Base-by-base conservation (phyloP, 2,113 vertebrate genomes). In the Prionailurus bengalensis region DNA sequence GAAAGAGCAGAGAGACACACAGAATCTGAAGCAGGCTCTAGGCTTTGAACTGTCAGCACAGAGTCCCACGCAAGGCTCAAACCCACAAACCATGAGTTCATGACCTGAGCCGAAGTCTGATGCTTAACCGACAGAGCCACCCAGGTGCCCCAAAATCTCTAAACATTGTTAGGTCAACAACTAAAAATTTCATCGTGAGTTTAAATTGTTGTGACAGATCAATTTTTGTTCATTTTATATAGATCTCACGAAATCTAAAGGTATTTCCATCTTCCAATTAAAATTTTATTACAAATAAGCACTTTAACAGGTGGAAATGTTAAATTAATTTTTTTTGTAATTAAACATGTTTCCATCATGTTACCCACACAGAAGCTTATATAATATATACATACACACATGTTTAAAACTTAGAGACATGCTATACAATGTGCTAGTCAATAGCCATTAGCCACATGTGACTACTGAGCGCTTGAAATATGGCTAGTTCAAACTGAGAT, bases 121-220 rank as follows among this genome's bases (percentile, higher is more conserved):
- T 23, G 58, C 58, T 23, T 61, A 61, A 23, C 58, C 0, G 1
- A 21, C 7, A 23, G 58, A 61, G 21, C 7, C 58, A 23, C 58
- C 58, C 19, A 61, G 21, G 58, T 61, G 58, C 17, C 19, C 58
- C 58, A 14, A 27, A 42, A 45, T 14, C 36, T 66, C 19, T 79
- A 80, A 90, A 78, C 16, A 93, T 36, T 61, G 94, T 82, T 84
- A 95, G 85, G 19, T 94, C 63, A 80, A 94, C 53, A 70, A n/a
- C n/a, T 21, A 58, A 80, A 79, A 71, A 25, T 45, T 70, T 94
- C 65, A 74, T 53, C 61, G 36, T 90, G 48, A 21, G 9, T 82
- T 89, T 65, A 55, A 97, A 70, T 31, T 91, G 4, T 21, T 78
- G 29, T 7, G 53, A 55, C 68, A 9, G 3, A 88, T 70, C 16